These are phyloP conservation scores for Megaleporinus macrocephalus DNA, from an alignment of 2,113 vertebrate genomes.

Conservation along the genomic window DNA sequence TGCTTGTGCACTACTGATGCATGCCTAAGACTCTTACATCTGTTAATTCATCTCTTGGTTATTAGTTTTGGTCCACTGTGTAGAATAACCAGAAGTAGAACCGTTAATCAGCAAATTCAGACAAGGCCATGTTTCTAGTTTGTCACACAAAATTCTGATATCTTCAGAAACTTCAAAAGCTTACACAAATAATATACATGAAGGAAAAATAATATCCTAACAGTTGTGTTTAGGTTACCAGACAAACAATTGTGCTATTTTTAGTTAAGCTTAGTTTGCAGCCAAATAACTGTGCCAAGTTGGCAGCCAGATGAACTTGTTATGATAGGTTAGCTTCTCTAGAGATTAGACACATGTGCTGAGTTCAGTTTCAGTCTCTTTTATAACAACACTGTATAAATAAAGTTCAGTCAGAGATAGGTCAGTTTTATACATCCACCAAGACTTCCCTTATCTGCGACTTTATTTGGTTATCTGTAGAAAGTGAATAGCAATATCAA, in stretches of 20 bases:
- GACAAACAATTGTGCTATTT: not conserved
- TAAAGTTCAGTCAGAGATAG: not conserved
- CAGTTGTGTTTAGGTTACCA: not conserved
- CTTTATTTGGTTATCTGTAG: not conserved
- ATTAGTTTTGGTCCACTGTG: not conserved
- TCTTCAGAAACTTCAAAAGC: not conserved
- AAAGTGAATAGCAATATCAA: not conserved
- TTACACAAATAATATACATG: not conserved
- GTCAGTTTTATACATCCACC: not conserved
- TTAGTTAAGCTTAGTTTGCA: not conserved
- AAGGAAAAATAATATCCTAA: too few species aligned
- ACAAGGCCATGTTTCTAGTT: not conserved
- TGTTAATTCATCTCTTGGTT: too few species aligned
- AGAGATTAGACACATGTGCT: not conserved
- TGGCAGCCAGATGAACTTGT: not conserved
- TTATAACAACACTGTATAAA: not conserved
- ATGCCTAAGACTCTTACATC: too few species aligned
- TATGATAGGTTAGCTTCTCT: not conserved
- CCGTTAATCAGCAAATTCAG: not conserved
- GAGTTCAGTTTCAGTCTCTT: not conserved
- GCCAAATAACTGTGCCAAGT: not conserved
- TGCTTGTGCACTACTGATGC: too few species aligned
- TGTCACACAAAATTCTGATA: not conserved
- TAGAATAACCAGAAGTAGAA: not conserved
- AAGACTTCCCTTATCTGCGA: not conserved